Base-by-base conservation (phyloP, 2,113 vertebrate genomes). In the Phylloscopus trochilus region DNA sequence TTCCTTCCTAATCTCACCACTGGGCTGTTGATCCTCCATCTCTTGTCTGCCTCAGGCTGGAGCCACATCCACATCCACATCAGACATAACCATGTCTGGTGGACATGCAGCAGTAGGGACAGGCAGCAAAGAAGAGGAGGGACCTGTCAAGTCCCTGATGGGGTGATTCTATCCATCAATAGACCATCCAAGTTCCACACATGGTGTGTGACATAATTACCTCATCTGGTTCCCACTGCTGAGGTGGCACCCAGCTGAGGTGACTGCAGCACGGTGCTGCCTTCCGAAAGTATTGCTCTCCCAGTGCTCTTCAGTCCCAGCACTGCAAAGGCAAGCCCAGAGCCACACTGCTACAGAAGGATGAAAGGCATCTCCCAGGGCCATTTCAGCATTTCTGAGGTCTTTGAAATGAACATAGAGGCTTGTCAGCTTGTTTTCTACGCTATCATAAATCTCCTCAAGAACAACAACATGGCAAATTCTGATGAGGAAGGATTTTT, bases 401-500 rank as follows among this genome's bases (percentile, higher is more conserved):
- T 53, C 37, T 77, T 80, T 83, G 74, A 78, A 92, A 78, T 11
- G 6, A 93, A 81, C 33, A 7, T 16, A 76, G 55, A 55, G 33
- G 8, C 16, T 33, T 75, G 33, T 56, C 73, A 92, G 58, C n/a
- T 86, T 75, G 83, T 43, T 90, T 89, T 77, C 69, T 78, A 37
- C 2, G 3, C n/a, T n/a, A 9, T 20, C 72, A 60, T 81, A 93
- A 94, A 93, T 93, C 83, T 93, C 63, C 68, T 92, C 37, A 78
- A 87, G 56, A 37, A 75, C 86, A 93, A 69, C 76, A 86, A 39
- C 44, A 44, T 1, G 11, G 44, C 35, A 72, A 72, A 73, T 47
- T 44, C 68, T 77, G n/a, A 63, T 26, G 59, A 81, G 68, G 89
- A 64, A 90, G 80, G 51, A 81, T 84, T 89, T 94, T 89, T 92